A percentile compares a stretch with the other conserved stretches of the same genome.
Evolutionary conservation across 1,140 invertebrate species (phyloP).

Genomic region (Drosophila nannoptera): DNA sequence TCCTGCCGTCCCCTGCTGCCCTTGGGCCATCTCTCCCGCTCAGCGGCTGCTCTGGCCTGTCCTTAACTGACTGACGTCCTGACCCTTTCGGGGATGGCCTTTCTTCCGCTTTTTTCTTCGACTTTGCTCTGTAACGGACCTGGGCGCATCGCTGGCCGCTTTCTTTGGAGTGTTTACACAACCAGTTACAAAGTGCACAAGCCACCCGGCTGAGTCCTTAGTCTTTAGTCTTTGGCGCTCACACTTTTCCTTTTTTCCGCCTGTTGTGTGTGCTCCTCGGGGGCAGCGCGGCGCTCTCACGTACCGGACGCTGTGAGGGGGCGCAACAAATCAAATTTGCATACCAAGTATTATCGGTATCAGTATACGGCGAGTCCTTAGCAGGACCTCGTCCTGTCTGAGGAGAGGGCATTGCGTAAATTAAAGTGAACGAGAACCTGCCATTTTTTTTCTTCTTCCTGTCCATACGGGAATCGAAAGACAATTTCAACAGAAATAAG

Average conservation of each 20-base stretch:
- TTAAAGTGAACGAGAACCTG: no score
- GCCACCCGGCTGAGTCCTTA: slow-evolving; percentile 48
- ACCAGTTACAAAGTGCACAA: slow-evolving; percentile 77
- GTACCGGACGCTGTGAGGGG: slow-evolving; percentile 34
- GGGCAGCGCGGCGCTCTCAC: slow-evolving; percentile 48
- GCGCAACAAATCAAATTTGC: slow-evolving; percentile 74
- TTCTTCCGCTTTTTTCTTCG: slow-evolving; percentile 1
- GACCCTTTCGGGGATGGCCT: slow-evolving; percentile 56
- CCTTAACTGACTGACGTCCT: slow-evolving; percentile 49
- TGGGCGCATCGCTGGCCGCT: slow-evolving; percentile 15
- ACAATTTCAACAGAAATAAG: no score
- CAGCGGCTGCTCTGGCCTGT: background rate
- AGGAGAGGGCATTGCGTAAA: no score
- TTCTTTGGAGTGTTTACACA: slow-evolving; percentile 70
- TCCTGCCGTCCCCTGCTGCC: background rate
- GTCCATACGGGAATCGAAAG: no score
- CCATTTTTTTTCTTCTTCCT: no score
- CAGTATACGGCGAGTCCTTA: slow-evolving; percentile 25
- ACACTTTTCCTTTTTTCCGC: slow-evolving; percentile 3
- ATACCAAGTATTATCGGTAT: slow-evolving; percentile 74
- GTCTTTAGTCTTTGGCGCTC: slow-evolving; percentile 15
- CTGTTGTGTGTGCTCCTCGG: slow-evolving; percentile 16
- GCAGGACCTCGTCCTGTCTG: slow-evolving; percentile 8
- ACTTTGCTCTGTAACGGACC: slow-evolving; percentile 25
- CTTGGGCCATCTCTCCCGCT: background rate